Evolutionary conservation across 2,888 invertebrate species (phyloP).

Genomic region (Camponotus fellah): DNA sequence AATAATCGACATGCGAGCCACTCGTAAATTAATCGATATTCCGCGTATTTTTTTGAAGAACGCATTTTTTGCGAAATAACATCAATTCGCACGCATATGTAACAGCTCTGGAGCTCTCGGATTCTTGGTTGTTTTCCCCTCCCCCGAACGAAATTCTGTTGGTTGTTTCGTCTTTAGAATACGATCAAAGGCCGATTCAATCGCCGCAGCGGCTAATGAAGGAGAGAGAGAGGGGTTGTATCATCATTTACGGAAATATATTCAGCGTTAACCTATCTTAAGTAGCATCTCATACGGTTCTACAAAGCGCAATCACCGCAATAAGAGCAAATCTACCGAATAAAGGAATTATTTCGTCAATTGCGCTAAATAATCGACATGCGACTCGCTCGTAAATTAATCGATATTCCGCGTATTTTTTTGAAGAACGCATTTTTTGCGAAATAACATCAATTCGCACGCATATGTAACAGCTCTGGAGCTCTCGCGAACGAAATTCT

Average conservation of each 20-base stretch:
- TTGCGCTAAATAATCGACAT: not conserved
- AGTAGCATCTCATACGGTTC: not conserved
- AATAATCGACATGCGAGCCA: not conserved
- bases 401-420: not conserved
- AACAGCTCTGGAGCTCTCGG: slow-evolving; percentile 5
- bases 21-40: slow-evolving; percentile 2
- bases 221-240: no score
- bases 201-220: no score
- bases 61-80: not conserved
- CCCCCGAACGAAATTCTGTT: not conserved
- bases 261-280: no score
- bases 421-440: not conserved
- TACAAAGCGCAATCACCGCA: not conserved
- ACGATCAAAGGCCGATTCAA: no score
- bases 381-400: not conserved
- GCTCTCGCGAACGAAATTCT: not conserved
- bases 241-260: no score
- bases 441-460: not conserved
- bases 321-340: not conserved
- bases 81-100: not conserved
- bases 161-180: slow-evolving; percentile 4
- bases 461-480: not conserved
- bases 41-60: not conserved
- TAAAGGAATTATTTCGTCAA: not conserved
- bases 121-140: no score